Percentiles rank a stretch among this genome's conserved stretches.
phyloP scores from a whole-genome alignment of 2,113 vertebrate species.

The Perca flavescens region DNA sequence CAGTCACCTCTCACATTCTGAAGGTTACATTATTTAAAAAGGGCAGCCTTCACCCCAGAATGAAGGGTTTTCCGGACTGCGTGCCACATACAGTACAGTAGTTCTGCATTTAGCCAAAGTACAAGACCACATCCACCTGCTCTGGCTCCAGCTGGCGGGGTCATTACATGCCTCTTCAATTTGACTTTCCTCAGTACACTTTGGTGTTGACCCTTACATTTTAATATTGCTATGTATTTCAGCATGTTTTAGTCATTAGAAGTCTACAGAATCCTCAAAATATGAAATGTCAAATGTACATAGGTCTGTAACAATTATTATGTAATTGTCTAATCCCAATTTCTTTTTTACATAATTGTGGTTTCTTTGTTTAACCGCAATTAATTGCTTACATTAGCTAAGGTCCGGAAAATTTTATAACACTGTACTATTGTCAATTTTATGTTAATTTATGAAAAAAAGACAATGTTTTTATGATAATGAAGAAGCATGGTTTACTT shows the following conservation, averaged over 20 bases:
- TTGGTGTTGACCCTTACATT: slow-evolving; percentile 17
- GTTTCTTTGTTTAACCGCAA: too few species aligned
- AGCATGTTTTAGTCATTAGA: slow-evolving; percentile 15
- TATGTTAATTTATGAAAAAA: too few species aligned
- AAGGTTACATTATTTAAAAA: slow-evolving; percentile 78
- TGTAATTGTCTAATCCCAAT: too few species aligned
- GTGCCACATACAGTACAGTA: slow-evolving; percentile 33
- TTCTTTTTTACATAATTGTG: too few species aligned
- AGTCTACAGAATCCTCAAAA: neutral
- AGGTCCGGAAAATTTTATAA: too few species aligned
- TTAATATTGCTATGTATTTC: neutral
- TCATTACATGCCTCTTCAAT: slow-evolving; percentile 33
- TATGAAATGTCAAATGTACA: neutral
- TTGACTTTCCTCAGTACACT: slow-evolving; percentile 3
- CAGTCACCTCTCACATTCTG: slow-evolving; percentile 67
- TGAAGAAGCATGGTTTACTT: too few species aligned
- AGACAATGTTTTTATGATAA: too few species aligned
- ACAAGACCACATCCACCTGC: neutral
- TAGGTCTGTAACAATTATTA: too few species aligned
- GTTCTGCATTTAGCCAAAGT: slow-evolving; percentile 23
- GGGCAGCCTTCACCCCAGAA: slow-evolving; percentile 56
- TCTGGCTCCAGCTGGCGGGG: slow-evolving; percentile 10
- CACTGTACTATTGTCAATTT: too few species aligned
- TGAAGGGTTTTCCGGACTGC: slow-evolving; percentile 42
- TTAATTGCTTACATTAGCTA: too few species aligned